Conservation (phyloP, 2,113 vertebrate species). For the Bubo scandiacus region DNA sequence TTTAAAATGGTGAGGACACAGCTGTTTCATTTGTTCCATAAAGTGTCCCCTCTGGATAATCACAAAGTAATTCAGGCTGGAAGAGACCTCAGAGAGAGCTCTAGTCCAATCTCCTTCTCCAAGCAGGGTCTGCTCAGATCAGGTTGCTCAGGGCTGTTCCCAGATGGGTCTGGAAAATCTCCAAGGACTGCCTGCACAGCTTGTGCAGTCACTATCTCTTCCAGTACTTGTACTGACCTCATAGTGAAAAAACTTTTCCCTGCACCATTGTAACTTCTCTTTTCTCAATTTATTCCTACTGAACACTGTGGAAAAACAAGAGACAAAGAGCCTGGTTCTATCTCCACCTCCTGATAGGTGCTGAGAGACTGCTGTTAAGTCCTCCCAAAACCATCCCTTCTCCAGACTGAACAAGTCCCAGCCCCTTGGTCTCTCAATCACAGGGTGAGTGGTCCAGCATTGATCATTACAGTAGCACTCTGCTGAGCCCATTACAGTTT, state of each 20-base stretch:
- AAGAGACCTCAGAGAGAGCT: background rate
- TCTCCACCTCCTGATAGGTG: background rate
- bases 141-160: background rate
- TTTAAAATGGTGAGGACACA: background rate
- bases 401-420: background rate
- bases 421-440: background rate
- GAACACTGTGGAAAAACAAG: background rate
- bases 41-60: background rate
- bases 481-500: background rate
- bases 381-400: background rate
- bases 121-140: background rate
- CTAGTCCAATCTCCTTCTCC: background rate
- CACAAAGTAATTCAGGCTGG: background rate
- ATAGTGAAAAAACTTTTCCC: background rate
- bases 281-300: background rate
- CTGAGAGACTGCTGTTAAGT: background rate
- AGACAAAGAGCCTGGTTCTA: background rate
- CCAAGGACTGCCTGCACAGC: background rate
- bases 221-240: background rate
- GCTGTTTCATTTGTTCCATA: background rate
- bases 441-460: background rate
- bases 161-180: background rate
- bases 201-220: background rate
- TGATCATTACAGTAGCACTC: background rate
- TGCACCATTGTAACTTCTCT: background rate